Percentiles rank a stretch among this genome's conserved stretches.
These are phyloP conservation scores for Orthonyx spaldingii DNA, from an alignment of 2,113 vertebrate species.

Conservation along the genomic window DNA sequence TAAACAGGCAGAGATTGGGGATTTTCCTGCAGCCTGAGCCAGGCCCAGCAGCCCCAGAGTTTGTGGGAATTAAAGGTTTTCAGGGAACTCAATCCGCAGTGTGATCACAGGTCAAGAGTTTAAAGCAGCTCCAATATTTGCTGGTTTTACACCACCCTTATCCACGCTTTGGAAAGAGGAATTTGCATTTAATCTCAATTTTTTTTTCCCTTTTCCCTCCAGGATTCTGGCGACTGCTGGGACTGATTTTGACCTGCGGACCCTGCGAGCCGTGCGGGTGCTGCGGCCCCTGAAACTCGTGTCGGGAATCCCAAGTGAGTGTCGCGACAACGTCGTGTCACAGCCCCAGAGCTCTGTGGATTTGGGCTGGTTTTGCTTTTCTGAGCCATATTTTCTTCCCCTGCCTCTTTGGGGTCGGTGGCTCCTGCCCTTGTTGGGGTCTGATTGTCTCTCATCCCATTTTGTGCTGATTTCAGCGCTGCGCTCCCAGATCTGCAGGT, in stretches of 20 bases:
- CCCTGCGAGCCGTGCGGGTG: slow-evolving; percentile 90
- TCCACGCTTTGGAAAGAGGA: not conserved
- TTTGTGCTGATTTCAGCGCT: not conserved
- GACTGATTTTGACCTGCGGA: slow-evolving; percentile 91
- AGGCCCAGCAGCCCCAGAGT: not conserved
- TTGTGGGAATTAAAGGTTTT: not conserved
- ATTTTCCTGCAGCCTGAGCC: no score
- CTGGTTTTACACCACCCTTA: not conserved
- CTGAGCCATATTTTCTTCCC: not conserved
- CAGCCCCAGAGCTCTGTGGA: accelerated
- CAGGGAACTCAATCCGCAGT: accelerated
- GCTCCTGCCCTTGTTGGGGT: not conserved
- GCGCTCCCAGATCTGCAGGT: not conserved
- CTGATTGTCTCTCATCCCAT: accelerated
- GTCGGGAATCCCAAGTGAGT: slow-evolving; percentile 96
- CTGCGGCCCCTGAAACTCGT: slow-evolving; percentile 92
- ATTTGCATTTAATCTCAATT: not conserved
- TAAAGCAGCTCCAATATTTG: not conserved
- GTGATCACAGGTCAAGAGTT: not conserved
- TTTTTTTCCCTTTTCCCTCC: not conserved
- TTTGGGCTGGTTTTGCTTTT: accelerated
- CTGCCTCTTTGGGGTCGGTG: accelerated
- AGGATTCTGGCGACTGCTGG: slow-evolving; percentile 94
- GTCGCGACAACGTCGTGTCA: accelerated
- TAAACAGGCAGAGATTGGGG: not conserved